Percentiles rank a stretch among this genome's conserved stretches.
phyloP scores from a whole-genome alignment of 1,140 invertebrate genomes.

The Cydia strobilella region DNA sequence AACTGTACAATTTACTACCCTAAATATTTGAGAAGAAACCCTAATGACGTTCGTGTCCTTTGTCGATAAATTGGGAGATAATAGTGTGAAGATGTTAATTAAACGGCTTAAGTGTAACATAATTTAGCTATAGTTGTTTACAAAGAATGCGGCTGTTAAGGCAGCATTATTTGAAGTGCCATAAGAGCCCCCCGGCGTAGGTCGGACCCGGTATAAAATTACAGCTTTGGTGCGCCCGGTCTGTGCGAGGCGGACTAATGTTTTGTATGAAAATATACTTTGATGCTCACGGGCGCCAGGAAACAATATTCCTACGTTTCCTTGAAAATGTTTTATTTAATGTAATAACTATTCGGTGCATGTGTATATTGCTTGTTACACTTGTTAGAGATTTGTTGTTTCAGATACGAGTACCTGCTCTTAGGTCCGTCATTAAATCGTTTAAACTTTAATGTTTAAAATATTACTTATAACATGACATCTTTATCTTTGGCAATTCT shows the following conservation, averaged over 20 bases:
- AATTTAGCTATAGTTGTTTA: constrained; percentile 4
- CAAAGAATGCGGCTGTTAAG: not conserved
- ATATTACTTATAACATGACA: too few relatives aligned
- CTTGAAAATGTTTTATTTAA: not conserved
- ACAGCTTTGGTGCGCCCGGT: constrained; percentile 8
- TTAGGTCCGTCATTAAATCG: too few relatives aligned
- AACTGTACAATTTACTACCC: too few relatives aligned
- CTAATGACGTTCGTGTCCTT: too few relatives aligned
- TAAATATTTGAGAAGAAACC: too few relatives aligned
- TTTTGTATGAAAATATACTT: constrained; percentile 19
- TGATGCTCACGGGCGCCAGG: not conserved
- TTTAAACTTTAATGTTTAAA: too few relatives aligned
- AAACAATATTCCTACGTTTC: constrained; percentile 2
- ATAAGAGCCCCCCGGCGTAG: constrained; percentile 12
- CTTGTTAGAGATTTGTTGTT: not conserved
- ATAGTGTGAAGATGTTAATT: not conserved
- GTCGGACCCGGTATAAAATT: constrained; percentile 13
- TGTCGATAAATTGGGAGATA: not conserved
- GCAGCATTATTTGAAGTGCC: constrained; percentile 13
- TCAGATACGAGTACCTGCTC: not conserved
- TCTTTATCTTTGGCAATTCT: too few relatives aligned
- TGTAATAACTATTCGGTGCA: not conserved
- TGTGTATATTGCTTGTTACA: not conserved
- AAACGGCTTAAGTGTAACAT: not conserved
- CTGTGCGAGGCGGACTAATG: not conserved